Conservation (phyloP, 2,888 invertebrate species). For the Callosobruchus maculatus region DNA sequence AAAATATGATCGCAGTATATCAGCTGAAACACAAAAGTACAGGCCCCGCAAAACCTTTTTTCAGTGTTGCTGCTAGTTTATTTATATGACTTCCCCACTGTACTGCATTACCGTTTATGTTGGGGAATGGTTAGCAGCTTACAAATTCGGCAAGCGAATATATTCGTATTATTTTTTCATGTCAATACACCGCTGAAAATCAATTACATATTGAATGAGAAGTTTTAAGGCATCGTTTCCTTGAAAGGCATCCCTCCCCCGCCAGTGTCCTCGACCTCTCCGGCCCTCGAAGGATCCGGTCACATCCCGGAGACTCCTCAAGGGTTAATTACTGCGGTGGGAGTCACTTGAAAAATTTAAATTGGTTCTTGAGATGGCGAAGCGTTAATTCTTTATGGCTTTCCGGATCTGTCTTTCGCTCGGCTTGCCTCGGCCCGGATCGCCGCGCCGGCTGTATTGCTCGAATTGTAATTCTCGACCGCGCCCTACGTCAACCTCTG, state of each 20-base stretch:
- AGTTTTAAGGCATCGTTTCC: not conserved
- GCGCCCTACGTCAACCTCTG: no score
- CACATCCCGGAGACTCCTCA: conserved; percentile 30
- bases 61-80: no score
- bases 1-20: no score
- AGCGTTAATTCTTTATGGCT: conserved; percentile 13
- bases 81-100: no score
- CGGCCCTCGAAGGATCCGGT: conserved; percentile 25
- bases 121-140: no score
- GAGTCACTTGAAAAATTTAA: conserved; percentile 30
- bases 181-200: not conserved
- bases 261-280: not conserved
- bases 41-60: no score
- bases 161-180: no score
- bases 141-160: no score
- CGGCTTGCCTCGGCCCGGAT: not conserved
- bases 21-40: no score
- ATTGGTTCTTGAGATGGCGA: conserved; percentile 28
- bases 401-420: not conserved
- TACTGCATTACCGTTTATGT: no score
- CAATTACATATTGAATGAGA: not conserved
- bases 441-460: not conserved
- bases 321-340: conserved; percentile 36
- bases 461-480: not conserved
- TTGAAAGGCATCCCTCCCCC: not conserved